These are phyloP conservation scores for Poeciliopsis paucimaculata DNA, from an alignment of 2,797 vertebrate genomes.

Conservation along the genomic window DNA sequence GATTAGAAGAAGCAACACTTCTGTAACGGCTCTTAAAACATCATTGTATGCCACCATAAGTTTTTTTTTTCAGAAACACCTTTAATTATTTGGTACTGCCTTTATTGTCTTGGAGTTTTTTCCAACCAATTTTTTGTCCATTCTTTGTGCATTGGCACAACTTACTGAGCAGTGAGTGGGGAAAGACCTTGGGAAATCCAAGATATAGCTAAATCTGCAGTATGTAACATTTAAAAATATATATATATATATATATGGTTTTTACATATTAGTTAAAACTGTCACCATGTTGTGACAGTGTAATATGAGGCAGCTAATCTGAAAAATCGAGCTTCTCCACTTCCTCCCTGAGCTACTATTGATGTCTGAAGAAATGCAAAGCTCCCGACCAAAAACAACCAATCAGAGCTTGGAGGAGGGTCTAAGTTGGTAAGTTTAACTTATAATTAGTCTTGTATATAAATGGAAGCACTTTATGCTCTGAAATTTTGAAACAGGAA, in stretches of 20 bases:
- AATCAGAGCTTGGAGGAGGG: too few species aligned
- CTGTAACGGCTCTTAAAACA: not conserved
- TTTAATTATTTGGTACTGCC: not conserved
- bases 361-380: too few species aligned
- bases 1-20: not conserved
- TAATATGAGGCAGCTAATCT: too few species aligned
- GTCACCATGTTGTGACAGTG: too few species aligned
- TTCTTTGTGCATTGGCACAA: not conserved
- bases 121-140: not conserved
- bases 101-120: not conserved
- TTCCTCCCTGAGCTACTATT: too few species aligned
- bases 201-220: not conserved
- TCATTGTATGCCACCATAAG: not conserved
- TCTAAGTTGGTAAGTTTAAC: not conserved
- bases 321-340: too few species aligned
- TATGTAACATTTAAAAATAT: too few species aligned
- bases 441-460: not conserved
- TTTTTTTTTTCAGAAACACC: not conserved
- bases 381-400: too few species aligned
- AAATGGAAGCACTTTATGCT: not conserved
- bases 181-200: not conserved
- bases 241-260: too few species aligned
- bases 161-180: not conserved
- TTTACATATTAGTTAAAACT: too few species aligned
- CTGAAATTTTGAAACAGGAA: not conserved